Conservation (phyloP, 92 coral and sea anemone species). For the Muricea muricata region DNA sequence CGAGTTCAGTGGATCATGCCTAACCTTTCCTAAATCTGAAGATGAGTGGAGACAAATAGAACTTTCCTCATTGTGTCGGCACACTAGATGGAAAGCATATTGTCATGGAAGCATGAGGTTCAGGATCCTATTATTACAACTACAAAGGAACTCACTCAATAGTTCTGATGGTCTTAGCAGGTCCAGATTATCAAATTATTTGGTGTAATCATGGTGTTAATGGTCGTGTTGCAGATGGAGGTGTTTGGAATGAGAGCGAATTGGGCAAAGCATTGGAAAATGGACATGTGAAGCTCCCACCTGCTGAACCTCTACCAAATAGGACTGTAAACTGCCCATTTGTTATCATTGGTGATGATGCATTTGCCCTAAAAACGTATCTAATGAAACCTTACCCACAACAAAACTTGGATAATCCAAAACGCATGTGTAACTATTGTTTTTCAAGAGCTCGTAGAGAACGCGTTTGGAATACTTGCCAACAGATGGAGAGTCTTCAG, state of each 20-base stretch:
- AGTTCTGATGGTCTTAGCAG: constrained; percentile 50
- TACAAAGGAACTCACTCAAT: constrained; percentile 54
- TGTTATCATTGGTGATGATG: constrained; percentile 56
- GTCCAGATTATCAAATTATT: constrained; percentile 13
- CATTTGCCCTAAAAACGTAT: constrained; percentile 11
- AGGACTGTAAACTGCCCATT: constrained; percentile 19
- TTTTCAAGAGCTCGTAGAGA: constrained; percentile 55
- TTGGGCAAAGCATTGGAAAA: constrained; percentile 47
- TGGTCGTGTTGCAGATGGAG: constrained; percentile 58
- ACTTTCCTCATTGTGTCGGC: constrained; percentile 53
- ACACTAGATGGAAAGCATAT: constrained; percentile 51
- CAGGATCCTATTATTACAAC: constrained; percentile 39
- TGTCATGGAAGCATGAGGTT: constrained; percentile 51
- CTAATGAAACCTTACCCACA: constrained; percentile 52
- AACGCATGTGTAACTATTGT: constrained; percentile 46
- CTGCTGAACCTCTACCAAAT: constrained; percentile 45
- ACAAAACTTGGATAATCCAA: constrained; percentile 44
- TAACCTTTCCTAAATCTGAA: constrained; percentile 34
- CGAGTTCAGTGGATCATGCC: constrained; percentile 19
- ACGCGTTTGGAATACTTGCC: constrained; percentile 52
- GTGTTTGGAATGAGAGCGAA: constrained; percentile 50
- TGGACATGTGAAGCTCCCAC: constrained; percentile 37
- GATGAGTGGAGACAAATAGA: constrained; percentile 46
- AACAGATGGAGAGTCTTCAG: constrained; percentile 52
- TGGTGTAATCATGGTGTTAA: constrained; percentile 36